Base-by-base conservation (phyloP, 1,140 invertebrate genomes). In the Berghia stephanieae region DNA sequence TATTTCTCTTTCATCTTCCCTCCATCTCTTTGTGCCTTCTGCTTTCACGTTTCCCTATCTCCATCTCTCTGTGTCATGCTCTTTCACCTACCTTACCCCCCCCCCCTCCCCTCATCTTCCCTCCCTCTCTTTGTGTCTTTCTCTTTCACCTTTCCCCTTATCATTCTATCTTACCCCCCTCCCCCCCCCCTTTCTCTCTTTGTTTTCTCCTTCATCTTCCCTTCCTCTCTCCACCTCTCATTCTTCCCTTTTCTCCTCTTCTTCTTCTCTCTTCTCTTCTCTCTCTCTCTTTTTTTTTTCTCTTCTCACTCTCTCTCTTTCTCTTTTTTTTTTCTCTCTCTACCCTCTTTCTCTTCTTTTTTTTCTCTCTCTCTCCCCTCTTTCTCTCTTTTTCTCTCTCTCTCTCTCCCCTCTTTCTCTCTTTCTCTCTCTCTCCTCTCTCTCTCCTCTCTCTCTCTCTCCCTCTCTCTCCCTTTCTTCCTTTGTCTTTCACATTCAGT, bases 401-500 rank as follows among this genome's bases (percentile, higher is more conserved):
- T 73, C 31, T 69, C 27, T 69, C 24, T 24, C 43, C 36, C 42
- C 1, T 42, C 31, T 36, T 69, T 52, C 49, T 46, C 43, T 49
- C 44, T 63, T 70, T 55, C 78, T 40, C 78, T 44, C 68, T 70
- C 60, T 43, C 38, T 52, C 63, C 71, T 31, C 52, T 44, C 57
- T 38, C 31, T 46, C 44, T 31, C 60, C 44, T 68, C 76, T 69
- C 63, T 80, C 49, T 38, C 74, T 66, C 49, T 60, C 77, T 75
- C 73, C 67, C 57, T 63, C 57, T 63, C 57, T 63, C 57, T 63
- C 57, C 34, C 57, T 63, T 34, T 63, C 57, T 63, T 34, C 34
- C 57, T 63, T 34, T 63, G n/a, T 63, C 57, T 63, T 34, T 63
- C 57, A 27, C 57, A 27, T 34, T 63, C 57, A n/a, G n/a, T n/a